phyloP scores from a whole-genome alignment of 2,113 vertebrate species.

The Rhipidura dahli region DNA sequence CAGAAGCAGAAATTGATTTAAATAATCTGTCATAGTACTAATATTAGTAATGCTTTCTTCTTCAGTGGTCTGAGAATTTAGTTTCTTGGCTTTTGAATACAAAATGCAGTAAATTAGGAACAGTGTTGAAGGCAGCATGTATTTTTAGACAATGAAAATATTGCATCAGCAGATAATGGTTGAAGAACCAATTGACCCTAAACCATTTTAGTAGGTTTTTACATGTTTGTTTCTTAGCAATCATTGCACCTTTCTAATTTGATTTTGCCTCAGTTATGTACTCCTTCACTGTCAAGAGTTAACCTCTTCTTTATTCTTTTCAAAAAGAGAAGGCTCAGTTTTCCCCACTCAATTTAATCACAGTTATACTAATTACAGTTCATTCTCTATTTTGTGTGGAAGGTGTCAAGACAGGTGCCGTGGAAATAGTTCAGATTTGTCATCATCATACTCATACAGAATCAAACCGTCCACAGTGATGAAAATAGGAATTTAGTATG shows the following conservation, averaged over 20 bases:
- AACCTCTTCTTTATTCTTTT: background rate
- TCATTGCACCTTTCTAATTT: background rate
- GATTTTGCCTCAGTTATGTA: background rate
- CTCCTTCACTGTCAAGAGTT: background rate
- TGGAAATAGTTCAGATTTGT: background rate
- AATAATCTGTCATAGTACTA: background rate
- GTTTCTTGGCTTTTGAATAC: background rate
- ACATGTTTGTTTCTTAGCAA: background rate
- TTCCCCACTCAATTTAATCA: rapidly evolving
- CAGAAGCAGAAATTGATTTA: background rate
- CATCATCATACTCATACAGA: background rate
- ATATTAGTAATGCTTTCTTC: background rate
- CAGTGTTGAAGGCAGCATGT: background rate
- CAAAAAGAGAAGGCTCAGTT: background rate
- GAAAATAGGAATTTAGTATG: background rate
- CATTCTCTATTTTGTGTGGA: background rate
- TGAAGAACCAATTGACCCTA: background rate
- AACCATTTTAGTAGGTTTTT: background rate
- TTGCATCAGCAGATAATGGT: background rate
- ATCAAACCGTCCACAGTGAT: background rate
- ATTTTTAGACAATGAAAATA: background rate
- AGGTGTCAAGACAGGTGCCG: background rate
- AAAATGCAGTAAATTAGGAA: background rate
- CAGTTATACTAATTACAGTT: background rate
- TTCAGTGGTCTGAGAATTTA: background rate